phyloP scores from a whole-genome alignment of 2,888 invertebrate genomes.

The Eristalinus aeneus region DNA sequence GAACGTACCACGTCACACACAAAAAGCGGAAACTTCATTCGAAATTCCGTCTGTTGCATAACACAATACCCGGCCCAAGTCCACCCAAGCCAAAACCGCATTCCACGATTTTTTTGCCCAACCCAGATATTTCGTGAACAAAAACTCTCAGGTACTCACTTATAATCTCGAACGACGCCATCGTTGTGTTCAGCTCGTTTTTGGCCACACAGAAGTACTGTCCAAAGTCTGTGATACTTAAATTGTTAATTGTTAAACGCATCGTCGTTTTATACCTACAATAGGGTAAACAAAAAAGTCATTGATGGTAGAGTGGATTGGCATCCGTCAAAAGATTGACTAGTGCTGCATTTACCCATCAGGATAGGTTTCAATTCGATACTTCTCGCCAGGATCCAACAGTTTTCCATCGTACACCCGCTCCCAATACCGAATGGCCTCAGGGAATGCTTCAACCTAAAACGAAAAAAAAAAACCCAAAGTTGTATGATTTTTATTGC shows the following conservation, averaged over 20 bases:
- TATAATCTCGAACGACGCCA: slow-evolving; percentile 86
- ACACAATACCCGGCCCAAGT: neutral
- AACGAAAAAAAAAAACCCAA: slow-evolving; percentile 31
- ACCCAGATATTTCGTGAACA: neutral
- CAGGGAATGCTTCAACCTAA: slow-evolving; percentile 92
- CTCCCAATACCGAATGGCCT: slow-evolving; percentile 93
- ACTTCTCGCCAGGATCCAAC: slow-evolving; percentile 85
- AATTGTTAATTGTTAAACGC: slow-evolving; percentile 88
- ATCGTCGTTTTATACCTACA: slow-evolving; percentile 85
- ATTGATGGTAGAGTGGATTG: slow-evolving; percentile 1
- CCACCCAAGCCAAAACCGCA: no score
- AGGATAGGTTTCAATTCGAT: slow-evolving; percentile 83
- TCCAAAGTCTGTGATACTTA: slow-evolving; percentile 86
- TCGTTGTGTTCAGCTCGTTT: slow-evolving; percentile 90
- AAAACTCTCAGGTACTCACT: slow-evolving; percentile 81
- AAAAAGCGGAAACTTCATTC: neutral
- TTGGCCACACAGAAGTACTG: slow-evolving; percentile 92
- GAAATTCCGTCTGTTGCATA: slow-evolving; percentile 27
- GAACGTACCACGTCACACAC: neutral
- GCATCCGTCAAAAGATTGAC: neutral
- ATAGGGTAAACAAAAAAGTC: slow-evolving; percentile 4
- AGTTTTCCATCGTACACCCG: slow-evolving; percentile 86
- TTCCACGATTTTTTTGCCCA: neutral
- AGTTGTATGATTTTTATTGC: slow-evolving; percentile 1
- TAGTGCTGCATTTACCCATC: slow-evolving; percentile 78